A percentile compares a stretch with the other conserved stretches of the same genome.
Conservation (phyloP, 2,797 vertebrate species). For the Schizopygopsis malacanthus region DNA sequence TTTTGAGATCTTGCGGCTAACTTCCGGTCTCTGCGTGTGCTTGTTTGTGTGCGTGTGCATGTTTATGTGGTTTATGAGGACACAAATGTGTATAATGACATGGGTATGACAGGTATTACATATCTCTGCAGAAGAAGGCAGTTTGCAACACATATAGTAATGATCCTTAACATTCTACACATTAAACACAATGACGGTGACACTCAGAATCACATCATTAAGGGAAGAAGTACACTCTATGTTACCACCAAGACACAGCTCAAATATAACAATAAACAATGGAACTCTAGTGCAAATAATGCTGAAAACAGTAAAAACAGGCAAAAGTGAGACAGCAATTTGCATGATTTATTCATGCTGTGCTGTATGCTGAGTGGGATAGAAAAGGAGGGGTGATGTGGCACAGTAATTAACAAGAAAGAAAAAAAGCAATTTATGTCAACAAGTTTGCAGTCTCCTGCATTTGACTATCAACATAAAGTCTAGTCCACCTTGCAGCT, state of each 20-base stretch:
- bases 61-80: no score
- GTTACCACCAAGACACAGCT: not conserved
- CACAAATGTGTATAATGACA: no score
- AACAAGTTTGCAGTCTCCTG: not conserved
- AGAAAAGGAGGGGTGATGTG: not conserved
- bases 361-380: conserved; percentile 8
- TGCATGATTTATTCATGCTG: conserved; percentile 42
- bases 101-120: no score
- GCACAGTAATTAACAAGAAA: conserved; percentile 26
- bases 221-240: not conserved
- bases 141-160: not conserved
- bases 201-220: not conserved
- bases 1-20: no score
- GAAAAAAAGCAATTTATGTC: conserved; percentile 22
- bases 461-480: conserved; percentile 27
- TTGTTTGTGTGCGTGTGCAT: no score
- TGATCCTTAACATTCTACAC: not conserved
- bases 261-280: conserved; percentile 23
- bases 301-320: conserved; percentile 18
- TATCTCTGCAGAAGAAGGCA: not conserved
- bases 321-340: conserved; percentile 35
- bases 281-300: not conserved
- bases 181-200: not conserved
- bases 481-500: not conserved
- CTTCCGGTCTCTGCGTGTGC: no score